phyloP scores from a whole-genome alignment of 2,113 vertebrate genomes.

The Theristicus caerulescens region DNA sequence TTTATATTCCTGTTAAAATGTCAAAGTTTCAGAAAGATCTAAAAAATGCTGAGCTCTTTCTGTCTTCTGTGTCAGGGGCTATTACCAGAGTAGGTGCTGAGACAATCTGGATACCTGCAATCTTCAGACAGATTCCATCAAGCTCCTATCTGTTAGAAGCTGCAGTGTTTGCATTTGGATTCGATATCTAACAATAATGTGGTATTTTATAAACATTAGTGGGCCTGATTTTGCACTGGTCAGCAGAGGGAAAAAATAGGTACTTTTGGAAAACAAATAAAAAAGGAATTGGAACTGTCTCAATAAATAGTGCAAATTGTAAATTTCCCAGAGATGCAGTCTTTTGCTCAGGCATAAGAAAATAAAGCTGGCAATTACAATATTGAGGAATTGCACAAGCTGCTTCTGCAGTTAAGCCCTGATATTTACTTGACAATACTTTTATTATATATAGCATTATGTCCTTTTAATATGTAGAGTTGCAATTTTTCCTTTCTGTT shows the following conservation, averaged over 20 bases:
- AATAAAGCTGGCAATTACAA: conserved; percentile 71
- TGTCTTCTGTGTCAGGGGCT: conserved; percentile 11
- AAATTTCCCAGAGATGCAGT: conserved; percentile 70
- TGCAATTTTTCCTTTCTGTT: not conserved
- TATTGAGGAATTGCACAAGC: conserved; percentile 16
- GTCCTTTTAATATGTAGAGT: not conserved
- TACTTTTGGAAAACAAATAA: conserved; percentile 76
- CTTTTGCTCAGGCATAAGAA: conserved; percentile 43
- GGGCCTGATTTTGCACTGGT: conserved; percentile 86
- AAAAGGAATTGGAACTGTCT: conserved; percentile 79
- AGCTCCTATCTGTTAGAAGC: conserved; percentile 86
- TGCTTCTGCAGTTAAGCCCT: not conserved
- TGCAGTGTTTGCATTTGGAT: conserved; percentile 88
- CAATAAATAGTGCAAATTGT: conserved; percentile 77
- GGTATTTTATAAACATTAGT: conserved; percentile 92
- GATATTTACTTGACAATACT: conserved; percentile 33
- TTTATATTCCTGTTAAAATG: not conserved
- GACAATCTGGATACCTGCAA: conserved; percentile 77
- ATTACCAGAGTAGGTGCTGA: conserved; percentile 56
- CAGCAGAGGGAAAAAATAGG: conserved; percentile 81
- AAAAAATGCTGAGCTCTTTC: conserved; percentile 5
- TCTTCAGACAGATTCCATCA: conserved; percentile 88
- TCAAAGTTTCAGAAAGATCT: conserved; percentile 11
- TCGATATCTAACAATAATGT: conserved; percentile 85
- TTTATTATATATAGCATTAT: not conserved